Evolutionary conservation across 1,140 invertebrate species (phyloP), one percentile per base, ranked within the genome.

Genomic region (Drosophila rufa): DNA sequence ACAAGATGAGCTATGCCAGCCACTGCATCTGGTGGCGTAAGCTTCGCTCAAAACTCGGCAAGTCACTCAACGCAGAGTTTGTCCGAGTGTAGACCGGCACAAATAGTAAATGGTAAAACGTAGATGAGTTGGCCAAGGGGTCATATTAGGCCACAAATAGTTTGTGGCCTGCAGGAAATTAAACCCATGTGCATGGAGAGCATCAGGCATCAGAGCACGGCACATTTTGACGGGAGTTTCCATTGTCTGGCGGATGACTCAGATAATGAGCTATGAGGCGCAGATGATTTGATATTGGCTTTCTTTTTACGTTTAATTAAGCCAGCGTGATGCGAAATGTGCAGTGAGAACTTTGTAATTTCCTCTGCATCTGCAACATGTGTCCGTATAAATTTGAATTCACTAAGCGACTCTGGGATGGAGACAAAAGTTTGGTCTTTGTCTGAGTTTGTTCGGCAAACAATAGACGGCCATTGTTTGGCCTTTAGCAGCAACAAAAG

Each of bases 401-500:
- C 67, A 70, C 67, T 70, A 80, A 55, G 36, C 80, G 60, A 67
- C 75, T 61, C 68, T 45, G 57, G 79, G 50, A 47, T 58, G 74
- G 40, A 79, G 56, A 79, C 76, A 80, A 69, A 65, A 68, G 82
- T 65, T 65, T 74, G 73, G 27, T 58, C 66, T 71, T 61, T 90
- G 84, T 90, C 50, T 73, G 79, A 48, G 77, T 76, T 53, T 62
- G 48, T 79, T 79, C 56, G 60, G 67, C 69, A 80, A 84, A 89
- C 84, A 90, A 90, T 87, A 70, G 87, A 61, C 65, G 57, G 43
- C 69, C 61, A 89, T 84, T 89, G 84, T 90, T 84, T 87, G 85
- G 60, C 84, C 84, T 89, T 89, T 87, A 89, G 84, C 84, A 89
- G 82, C 68, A 87, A 84, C 84, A 83, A 87, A 77, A 53, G 80